Percentiles rank a stretch among this genome's conserved stretches.
These are phyloP conservation scores for Syrmaticus mikado DNA, from an alignment of 2,113 vertebrate species.

Conservation along the genomic window DNA sequence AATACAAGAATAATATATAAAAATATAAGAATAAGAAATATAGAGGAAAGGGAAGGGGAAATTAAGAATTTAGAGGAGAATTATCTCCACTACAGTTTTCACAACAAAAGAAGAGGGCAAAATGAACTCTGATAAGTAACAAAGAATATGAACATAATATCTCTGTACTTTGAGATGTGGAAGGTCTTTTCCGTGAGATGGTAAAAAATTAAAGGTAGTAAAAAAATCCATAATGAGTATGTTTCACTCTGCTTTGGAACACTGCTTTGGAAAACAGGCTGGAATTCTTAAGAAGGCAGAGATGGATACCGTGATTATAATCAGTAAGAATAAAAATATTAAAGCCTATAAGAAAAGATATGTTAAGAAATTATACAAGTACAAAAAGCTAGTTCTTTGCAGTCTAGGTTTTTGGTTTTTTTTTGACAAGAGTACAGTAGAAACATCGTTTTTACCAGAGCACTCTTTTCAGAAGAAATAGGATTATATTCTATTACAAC, in stretches of 20 bases:
- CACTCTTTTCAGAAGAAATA: constrained; percentile 2
- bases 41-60: too few species aligned
- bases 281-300: not conserved
- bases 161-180: not conserved
- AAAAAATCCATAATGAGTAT: not conserved
- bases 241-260: not conserved
- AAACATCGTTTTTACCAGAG: constrained; percentile 4
- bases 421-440: not conserved
- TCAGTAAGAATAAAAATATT: not conserved
- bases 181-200: not conserved
- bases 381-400: not conserved
- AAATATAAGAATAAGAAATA: not conserved
- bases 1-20: not conserved
- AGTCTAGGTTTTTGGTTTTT: not conserved
- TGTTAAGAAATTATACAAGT: not conserved
- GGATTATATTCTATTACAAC: constrained; percentile 10
- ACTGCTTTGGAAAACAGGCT: not conserved
- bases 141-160: not conserved
- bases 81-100: not conserved
- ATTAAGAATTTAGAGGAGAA: not conserved
- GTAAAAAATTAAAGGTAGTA: not conserved
- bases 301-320: not conserved
- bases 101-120: not conserved
- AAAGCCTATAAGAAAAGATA: not conserved
- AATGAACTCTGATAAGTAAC: not conserved